A percentile compares a stretch with the other conserved stretches of the same genome.
Conservation (phyloP, 2,888 invertebrate genomes). For the Chaetoderma sp. region DNA sequence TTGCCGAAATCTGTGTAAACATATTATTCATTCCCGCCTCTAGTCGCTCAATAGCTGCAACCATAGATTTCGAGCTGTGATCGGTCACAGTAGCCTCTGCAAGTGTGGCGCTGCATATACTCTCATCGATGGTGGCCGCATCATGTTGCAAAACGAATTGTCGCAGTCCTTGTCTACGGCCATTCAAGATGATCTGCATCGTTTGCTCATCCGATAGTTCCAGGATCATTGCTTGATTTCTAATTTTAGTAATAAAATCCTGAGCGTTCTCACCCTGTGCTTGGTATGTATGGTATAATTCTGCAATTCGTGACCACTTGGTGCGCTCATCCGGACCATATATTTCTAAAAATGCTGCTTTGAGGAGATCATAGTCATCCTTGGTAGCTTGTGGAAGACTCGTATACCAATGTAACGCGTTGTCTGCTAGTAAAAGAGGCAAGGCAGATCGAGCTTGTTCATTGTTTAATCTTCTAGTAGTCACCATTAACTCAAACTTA, state of each 20-base stretch:
- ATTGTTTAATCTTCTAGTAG: neutral
- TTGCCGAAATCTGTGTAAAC: no score
- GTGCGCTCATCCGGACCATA: slow-evolving; percentile 1
- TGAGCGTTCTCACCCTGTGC: neutral
- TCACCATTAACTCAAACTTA: neutral
- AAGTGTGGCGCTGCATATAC: neutral
- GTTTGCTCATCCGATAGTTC: neutral
- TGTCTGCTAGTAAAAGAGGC: neutral
- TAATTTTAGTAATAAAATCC: neutral
- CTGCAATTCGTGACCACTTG: neutral
- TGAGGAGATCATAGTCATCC: neutral
- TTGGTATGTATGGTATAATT: neutral
- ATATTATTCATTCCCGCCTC: neutral
- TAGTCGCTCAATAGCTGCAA: neutral
- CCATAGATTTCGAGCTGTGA: neutral
- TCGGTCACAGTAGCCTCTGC: neutral
- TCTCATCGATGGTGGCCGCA: neutral
- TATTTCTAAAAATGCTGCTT: neutral
- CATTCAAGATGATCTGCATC: neutral
- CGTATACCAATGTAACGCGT: neutral
- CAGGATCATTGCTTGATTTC: neutral
- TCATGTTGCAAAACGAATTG: neutral
- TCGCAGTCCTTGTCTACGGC: neutral
- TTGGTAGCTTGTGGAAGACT: neutral
- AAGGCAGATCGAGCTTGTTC: neutral